Evolutionary conservation across 2,113 vertebrate genomes (phyloP).

Genomic region (Alligator sinensis): DNA sequence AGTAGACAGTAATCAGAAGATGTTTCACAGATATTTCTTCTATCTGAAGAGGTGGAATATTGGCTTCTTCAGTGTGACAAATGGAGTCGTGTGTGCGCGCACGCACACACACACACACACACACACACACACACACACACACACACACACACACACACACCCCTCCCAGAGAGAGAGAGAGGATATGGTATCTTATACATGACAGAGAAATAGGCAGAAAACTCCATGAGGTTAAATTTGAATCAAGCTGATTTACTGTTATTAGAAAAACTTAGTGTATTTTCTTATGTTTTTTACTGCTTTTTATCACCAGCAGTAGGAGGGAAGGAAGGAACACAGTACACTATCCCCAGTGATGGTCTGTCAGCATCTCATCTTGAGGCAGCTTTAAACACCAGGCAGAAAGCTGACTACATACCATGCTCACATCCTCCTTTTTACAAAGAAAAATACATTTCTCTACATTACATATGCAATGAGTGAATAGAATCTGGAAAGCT

Average conservation of each 20-base stretch:
- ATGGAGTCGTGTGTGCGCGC: neutral
- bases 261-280: neutral
- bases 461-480: neutral
- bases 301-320: neutral
- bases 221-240: neutral
- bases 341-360: neutral
- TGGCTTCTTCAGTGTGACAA: neutral
- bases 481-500: neutral
- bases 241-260: neutral
- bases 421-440: neutral
- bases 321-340: neutral
- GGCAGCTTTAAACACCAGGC: neutral
- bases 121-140: neutral
- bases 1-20: neutral
- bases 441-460: neutral
- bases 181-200: no score
- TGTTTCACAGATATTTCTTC: neutral
- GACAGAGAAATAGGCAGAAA: neutral
- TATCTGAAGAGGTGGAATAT: neutral
- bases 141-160: neutral
- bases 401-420: neutral
- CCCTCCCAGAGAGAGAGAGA: no score
- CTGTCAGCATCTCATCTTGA: neutral
- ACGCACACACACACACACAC: neutral
- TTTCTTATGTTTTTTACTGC: neutral